Conservation (phyloP, 2,888 invertebrate genomes). For the Xestia c-nigrum region DNA sequence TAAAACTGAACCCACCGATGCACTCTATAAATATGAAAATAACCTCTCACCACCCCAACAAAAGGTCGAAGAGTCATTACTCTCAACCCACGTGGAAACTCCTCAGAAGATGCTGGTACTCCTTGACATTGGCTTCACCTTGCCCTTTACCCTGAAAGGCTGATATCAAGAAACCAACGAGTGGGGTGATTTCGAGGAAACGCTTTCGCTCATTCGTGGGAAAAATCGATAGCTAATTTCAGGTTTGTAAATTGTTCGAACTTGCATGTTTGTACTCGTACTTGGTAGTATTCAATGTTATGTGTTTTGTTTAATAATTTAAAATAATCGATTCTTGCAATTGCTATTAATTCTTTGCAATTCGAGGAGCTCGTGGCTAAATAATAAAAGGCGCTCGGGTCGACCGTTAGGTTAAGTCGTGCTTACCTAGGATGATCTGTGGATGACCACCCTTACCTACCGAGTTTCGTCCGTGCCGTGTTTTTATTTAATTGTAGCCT, state of each 20-base stretch:
- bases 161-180: constrained; percentile 27
- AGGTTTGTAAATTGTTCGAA: constrained; percentile 1
- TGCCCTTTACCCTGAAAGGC: constrained; percentile 29
- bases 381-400: no score
- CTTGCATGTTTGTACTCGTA: neutral
- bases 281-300: neutral
- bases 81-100: constrained; percentile 16
- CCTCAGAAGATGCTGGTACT: constrained; percentile 14
- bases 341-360: neutral
- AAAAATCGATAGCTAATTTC: constrained; percentile 35
- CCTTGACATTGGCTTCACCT: constrained; percentile 25
- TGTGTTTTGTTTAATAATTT: neutral
- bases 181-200: constrained; percentile 35
- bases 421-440: no score
- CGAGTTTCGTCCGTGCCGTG: no score
- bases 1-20: neutral
- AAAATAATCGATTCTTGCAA: neutral
- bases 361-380: no score
- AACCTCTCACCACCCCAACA: neutral
- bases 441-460: no score
- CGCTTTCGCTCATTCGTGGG: neutral
- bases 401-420: no score
- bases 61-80: constrained; percentile 25
- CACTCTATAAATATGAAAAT: neutral
- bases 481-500: no score